Evolutionary conservation across 2,888 invertebrate genomes (phyloP).

Genomic region (Pimpla rufipes): DNA sequence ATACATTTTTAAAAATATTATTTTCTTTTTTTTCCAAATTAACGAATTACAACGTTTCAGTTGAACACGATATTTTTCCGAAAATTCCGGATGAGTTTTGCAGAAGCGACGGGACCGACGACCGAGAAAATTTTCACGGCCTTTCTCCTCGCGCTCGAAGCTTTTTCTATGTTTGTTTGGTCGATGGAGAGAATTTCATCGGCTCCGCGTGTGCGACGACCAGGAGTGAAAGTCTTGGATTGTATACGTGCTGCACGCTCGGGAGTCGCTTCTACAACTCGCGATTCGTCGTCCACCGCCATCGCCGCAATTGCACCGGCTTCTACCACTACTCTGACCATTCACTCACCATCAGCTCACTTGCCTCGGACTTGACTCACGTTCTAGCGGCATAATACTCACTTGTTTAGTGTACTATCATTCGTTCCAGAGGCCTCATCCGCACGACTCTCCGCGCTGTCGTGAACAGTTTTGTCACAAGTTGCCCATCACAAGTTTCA

Average conservation of each 20-base stretch:
- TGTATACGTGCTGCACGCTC: conserved; percentile 54
- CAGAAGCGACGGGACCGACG: conserved; percentile 14
- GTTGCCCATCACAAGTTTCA: neutral
- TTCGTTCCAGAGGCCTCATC: conserved; percentile 76
- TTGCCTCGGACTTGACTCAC: conserved; percentile 71
- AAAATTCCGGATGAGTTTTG: neutral
- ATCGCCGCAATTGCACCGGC: conserved; percentile 45
- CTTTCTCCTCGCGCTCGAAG: conserved; percentile 54
- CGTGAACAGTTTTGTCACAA: neutral
- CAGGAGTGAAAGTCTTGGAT: conserved; percentile 78
- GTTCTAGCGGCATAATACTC: conserved; percentile 77
- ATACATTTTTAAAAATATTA: too few relatives aligned
- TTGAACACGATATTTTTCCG: neutral
- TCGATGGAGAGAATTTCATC: conserved; percentile 43
- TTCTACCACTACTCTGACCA: conserved; percentile 70
- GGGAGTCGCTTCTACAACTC: conserved; percentile 72
- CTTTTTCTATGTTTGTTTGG: conserved; percentile 24
- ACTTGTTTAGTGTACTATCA: conserved; percentile 79
- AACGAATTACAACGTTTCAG: conserved; percentile 8
- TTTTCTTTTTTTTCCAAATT: too few relatives aligned
- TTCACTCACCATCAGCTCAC: conserved; percentile 67
- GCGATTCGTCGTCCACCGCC: conserved; percentile 67
- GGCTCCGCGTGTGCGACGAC: conserved; percentile 32
- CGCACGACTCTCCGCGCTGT: conserved; percentile 44
- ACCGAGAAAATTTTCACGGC: conserved; percentile 54